Evolutionary conservation across 1,140 invertebrate species (phyloP).

Genomic region (Vollenhovia emeryi): DNA sequence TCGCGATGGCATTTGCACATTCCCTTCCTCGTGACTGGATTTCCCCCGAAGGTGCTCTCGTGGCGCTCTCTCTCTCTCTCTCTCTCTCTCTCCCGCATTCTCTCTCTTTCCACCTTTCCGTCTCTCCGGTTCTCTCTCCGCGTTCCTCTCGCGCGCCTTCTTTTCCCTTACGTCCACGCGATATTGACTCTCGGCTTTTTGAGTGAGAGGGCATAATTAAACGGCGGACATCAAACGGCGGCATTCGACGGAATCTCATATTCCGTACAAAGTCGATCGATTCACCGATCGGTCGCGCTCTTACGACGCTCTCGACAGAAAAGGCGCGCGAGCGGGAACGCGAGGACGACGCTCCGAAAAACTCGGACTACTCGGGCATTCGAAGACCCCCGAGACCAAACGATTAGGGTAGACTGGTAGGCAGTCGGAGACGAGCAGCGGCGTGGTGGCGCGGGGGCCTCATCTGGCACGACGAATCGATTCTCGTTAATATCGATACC

Average conservation of each 20-base stretch:
- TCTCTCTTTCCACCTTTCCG: background rate
- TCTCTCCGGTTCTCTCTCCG: background rate
- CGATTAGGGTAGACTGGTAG: conserved; percentile 29
- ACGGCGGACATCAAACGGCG: conserved; percentile 54
- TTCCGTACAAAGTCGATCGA: conserved; percentile 54
- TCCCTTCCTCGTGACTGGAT: conserved; percentile 55
- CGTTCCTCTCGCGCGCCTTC: conserved; percentile 53
- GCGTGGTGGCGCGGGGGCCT: background rate
- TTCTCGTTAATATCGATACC: conserved; percentile 78
- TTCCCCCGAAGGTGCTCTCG: conserved; percentile 43
- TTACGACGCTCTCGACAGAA: conserved; percentile 42
- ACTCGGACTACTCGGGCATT: conserved; percentile 12
- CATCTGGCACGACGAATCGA: conserved; percentile 73
- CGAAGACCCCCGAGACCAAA: conserved; percentile 41
- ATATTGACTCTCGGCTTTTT: conserved; percentile 55
- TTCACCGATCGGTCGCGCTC: conserved; percentile 50
- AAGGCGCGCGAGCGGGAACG: conserved; percentile 53
- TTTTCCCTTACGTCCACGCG: background rate
- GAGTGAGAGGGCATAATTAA: conserved; percentile 58
- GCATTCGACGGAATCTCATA: conserved; percentile 53
- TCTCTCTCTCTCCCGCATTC: background rate
- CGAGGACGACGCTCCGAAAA: conserved; percentile 60
- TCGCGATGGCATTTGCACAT: conserved; percentile 57
- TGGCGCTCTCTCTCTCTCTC: background rate
- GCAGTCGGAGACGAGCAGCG: conserved; percentile 31